Conservation (phyloP, 2,797 vertebrate genomes). For the Hephaestus fuliginosus region DNA sequence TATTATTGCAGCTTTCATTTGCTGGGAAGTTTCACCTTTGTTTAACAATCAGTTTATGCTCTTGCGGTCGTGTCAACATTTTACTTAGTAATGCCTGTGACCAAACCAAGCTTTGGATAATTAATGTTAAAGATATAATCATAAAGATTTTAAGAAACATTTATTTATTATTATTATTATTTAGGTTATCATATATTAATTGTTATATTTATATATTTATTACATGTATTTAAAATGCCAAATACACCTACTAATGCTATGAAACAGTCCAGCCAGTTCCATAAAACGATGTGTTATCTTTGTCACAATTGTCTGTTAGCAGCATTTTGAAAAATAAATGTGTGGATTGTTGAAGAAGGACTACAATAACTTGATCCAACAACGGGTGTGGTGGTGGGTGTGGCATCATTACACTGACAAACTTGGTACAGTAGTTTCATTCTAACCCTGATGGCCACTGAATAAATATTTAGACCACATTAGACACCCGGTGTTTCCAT, state of each 20-base stretch:
- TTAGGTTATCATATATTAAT: no score
- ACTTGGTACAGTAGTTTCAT: background rate
- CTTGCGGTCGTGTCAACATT: background rate
- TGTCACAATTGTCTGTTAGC: background rate
- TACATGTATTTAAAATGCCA: no score
- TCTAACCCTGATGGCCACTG: background rate
- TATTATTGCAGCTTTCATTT: background rate
- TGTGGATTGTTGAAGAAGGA: background rate
- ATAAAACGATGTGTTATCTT: background rate
- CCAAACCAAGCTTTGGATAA: background rate
- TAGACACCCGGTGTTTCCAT: no score
- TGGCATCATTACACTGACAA: background rate
- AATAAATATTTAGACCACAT: background rate
- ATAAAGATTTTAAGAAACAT: background rate
- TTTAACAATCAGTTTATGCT: constrained; percentile 1
- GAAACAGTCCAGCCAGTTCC: background rate
- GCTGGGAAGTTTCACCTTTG: background rate
- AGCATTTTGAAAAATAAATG: background rate
- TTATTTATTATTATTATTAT: no score
- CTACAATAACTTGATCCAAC: background rate
- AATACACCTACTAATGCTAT: background rate
- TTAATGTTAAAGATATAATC: background rate
- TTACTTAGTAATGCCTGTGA: background rate
- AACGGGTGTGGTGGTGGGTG: background rate
- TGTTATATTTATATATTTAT: no score